A percentile compares a stretch with the other conserved stretches of the same genome.
Evolutionary conservation across 2,113 vertebrate species (phyloP).

Genomic region (Lathamus discolor): DNA sequence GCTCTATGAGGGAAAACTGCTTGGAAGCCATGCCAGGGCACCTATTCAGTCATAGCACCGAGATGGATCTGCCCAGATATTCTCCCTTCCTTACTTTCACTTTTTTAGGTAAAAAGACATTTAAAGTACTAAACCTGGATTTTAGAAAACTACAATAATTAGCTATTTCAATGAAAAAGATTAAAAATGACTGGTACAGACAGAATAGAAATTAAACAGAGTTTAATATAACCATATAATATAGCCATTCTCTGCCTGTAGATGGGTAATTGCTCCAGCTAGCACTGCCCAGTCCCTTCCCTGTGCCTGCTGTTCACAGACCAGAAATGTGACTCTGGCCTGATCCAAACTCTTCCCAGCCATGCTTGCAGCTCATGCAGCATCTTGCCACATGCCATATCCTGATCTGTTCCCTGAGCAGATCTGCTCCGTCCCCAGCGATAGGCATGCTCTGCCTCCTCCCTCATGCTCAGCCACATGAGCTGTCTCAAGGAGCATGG

Average conservation of each 20-base stretch:
- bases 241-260: not conserved
- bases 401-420: not conserved
- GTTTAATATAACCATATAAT: not conserved
- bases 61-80: not conserved
- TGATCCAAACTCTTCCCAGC: not conserved
- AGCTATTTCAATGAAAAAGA: not conserved
- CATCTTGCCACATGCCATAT: not conserved
- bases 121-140: not conserved
- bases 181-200: not conserved
- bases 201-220: not conserved
- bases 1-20: not conserved
- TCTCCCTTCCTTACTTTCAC: not conserved
- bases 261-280: not conserved
- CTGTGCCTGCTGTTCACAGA: not conserved
- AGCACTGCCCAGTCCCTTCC: not conserved
- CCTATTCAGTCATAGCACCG: not conserved
- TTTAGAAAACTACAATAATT: not conserved
- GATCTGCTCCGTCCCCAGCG: not conserved
- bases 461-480: accelerated
- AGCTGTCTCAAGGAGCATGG: not conserved
- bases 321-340: not conserved
- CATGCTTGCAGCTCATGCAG: accelerated
- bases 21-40: not conserved
- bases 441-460: not conserved
- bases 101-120: not conserved